Percentiles rank a stretch among this genome's conserved stretches.
These are phyloP conservation scores for Perithous albicinctus DNA, from an alignment of 2,888 invertebrate genomes.

Conservation along the genomic window DNA sequence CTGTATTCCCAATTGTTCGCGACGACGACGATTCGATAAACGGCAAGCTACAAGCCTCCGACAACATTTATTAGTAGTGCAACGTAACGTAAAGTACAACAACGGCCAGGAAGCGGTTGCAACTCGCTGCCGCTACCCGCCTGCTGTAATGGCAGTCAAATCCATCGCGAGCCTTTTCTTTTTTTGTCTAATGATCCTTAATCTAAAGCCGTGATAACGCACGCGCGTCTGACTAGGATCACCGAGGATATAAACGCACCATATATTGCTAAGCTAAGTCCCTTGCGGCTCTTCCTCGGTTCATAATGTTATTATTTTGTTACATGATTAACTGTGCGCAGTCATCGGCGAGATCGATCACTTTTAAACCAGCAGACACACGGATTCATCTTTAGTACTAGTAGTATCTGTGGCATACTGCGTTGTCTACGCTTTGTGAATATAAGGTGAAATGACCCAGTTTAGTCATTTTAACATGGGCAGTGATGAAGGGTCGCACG, in stretches of 20 bases:
- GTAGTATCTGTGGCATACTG: conserved; percentile 21
- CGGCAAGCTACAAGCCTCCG: conserved; percentile 8
- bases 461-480: background rate
- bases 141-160: conserved; percentile 46
- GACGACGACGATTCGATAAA: conserved; percentile 10
- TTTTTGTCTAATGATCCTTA: conserved; percentile 48
- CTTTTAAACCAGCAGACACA: background rate
- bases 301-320: conserved; percentile 27
- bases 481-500: background rate
- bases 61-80: conserved; percentile 15
- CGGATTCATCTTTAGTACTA: conserved; percentile 18
- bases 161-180: conserved; percentile 12
- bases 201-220: conserved; percentile 53
- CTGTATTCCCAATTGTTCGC: conserved; percentile 19
- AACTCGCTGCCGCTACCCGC: background rate
- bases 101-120: conserved; percentile 17
- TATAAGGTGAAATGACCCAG: background rate
- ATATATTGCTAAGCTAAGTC: conserved; percentile 19
- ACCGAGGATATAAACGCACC: conserved; percentile 52
- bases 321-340: conserved; percentile 34
- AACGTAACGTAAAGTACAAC: conserved; percentile 47
- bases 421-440: conserved; percentile 21
- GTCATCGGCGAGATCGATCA: conserved; percentile 39
- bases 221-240: conserved; percentile 62
- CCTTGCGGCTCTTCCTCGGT: conserved; percentile 39